Base-by-base conservation (phyloP, 1,140 invertebrate genomes). In the Reticulitermes speratus region DNA sequence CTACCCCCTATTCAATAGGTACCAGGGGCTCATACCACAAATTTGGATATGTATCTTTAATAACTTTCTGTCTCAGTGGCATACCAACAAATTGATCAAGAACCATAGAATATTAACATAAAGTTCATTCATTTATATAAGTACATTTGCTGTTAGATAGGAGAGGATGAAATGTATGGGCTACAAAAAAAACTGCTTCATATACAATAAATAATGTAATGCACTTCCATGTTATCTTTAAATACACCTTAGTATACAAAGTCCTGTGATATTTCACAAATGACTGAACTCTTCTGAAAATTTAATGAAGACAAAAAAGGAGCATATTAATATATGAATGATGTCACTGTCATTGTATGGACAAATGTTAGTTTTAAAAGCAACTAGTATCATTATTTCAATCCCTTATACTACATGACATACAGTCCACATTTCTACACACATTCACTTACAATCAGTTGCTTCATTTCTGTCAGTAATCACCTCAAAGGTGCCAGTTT, bases 151-250 rank as follows among this genome's bases (percentile, higher is more conserved):
- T 75, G 65, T 8, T 2, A 30, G n/a, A 75, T 75, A 75, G n/a
- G n/a, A 75, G 0, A 75, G 65, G 65, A 75, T 8, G 25, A 11
- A 25, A 75, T 11, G 8, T 75, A 8, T 75, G 65, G n/a, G 25
- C 6, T 11, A 75, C 25, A 75, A 30, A 75, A 75, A 6, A n/a
- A 12, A 75, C n/a, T 30, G n/a, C 25, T 75, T 75, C 65, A 75
- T 75, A 16, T 75, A 75, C 65, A 75, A 75, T 75, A 75, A 75
- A 75, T 75, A 75, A 75, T 75, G 65, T 75, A 75, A 75, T 75
- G 65, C 65, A 75, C 65, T 75, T 75, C 65, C 65, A 75, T 75
- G 30, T 75, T 25, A 75, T 75, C 11, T 75, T 75, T 75, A 75
- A 75, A 75, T 75, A 75, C n/a, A 75, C 14, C 65, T 75, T 75